These are phyloP conservation scores for Deilephila elpenor DNA, from an alignment of 2,888 invertebrate genomes.

Conservation along the genomic window DNA sequence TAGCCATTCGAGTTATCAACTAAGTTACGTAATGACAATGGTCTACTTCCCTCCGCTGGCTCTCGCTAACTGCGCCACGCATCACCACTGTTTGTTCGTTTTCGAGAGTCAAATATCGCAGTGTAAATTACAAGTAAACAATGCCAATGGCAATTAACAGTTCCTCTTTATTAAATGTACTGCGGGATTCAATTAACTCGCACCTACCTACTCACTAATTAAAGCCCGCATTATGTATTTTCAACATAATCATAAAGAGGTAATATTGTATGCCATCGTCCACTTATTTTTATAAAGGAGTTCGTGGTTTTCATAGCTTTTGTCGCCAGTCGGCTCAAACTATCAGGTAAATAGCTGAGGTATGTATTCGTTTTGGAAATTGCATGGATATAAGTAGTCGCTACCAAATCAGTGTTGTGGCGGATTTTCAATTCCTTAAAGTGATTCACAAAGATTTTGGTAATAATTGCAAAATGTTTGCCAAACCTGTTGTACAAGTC, in stretches of 20 bases:
- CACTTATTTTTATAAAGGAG: too few species aligned
- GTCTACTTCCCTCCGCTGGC: not conserved
- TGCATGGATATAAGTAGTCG: too few species aligned
- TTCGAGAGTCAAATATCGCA: conserved; percentile 29
- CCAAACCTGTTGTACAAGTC: too few species aligned
- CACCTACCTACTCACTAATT: not conserved
- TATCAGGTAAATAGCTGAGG: too few species aligned
- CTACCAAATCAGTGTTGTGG: too few species aligned
- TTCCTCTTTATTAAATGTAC: conserved; percentile 30
- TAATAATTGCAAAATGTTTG: too few species aligned
- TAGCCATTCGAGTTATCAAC: not conserved
- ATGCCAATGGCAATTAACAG: conserved; percentile 30
- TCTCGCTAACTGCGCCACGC: not conserved
- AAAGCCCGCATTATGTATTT: not conserved
- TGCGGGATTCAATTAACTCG: conserved; percentile 29
- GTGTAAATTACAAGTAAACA: conserved; percentile 34
- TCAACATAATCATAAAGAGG: not conserved
- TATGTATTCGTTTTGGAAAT: too few species aligned
- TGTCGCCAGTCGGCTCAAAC: too few species aligned
- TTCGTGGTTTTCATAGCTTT: too few species aligned
- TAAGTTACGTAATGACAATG: not conserved
- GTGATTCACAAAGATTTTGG: too few species aligned
- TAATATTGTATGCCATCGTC: too few species aligned
- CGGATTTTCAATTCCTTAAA: too few species aligned
- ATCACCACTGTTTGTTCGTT: conserved; percentile 17